phyloP scores from a whole-genome alignment of 2,797 vertebrate genomes.

The Eupleurogrammus muticus region DNA sequence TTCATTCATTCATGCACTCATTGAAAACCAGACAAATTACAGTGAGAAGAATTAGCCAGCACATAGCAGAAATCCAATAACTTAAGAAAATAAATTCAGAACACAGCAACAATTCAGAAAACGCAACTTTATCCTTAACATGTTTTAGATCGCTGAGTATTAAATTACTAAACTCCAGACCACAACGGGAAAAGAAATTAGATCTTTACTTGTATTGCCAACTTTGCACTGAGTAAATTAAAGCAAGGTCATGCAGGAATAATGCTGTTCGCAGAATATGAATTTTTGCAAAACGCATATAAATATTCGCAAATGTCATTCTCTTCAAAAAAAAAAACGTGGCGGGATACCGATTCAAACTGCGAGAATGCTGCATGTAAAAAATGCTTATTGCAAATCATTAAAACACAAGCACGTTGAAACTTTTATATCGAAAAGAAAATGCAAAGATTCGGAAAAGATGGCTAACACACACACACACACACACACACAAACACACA shows the following conservation, averaged over 20 bases:
- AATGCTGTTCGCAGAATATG: background rate
- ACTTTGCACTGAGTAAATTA: slow-evolving; percentile 20
- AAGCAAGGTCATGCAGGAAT: slow-evolving; percentile 28
- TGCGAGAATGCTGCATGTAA: background rate
- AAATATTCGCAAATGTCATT: background rate
- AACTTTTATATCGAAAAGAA: slow-evolving; percentile 3
- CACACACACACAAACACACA: too few relatives aligned
- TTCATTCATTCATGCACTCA: background rate
- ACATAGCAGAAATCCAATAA: background rate
- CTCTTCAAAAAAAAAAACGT: slow-evolving; percentile 32
- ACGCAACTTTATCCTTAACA: background rate
- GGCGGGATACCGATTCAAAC: slow-evolving; percentile 32
- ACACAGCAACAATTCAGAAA: background rate
- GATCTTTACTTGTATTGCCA: background rate
- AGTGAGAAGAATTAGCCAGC: background rate
- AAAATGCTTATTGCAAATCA: background rate
- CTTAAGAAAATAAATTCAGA: background rate
- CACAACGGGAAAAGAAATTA: background rate
- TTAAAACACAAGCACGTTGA: rapidly evolving
- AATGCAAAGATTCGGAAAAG: background rate
- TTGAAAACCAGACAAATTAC: background rate
- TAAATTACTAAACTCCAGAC: background rate
- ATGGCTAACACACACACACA: slow-evolving; percentile 32
- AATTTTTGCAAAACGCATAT: background rate
- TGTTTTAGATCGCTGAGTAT: background rate